phyloP scores from a whole-genome alignment of 2,888 invertebrate genomes.

The Phorcus lineatus region DNA sequence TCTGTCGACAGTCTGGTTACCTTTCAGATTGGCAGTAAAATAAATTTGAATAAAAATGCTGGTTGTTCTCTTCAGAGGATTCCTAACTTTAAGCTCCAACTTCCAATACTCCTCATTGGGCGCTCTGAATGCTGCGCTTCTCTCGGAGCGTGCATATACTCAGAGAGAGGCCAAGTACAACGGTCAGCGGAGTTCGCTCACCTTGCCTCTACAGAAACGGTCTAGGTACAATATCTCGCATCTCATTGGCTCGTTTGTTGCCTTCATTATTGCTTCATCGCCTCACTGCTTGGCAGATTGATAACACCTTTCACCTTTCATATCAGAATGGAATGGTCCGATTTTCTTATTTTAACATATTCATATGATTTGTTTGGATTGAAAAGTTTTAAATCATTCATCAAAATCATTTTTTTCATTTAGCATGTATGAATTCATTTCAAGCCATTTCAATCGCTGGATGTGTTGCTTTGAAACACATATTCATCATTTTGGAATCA shows the following conservation, averaged over 20 bases:
- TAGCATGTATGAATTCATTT: too few species aligned
- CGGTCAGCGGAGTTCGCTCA: slow-evolving; percentile 48
- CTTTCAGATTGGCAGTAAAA: too few species aligned
- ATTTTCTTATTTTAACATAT: too few species aligned
- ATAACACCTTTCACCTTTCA: not conserved
- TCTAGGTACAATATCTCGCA: slow-evolving; percentile 40
- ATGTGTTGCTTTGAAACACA: too few species aligned
- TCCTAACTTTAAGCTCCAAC: slow-evolving; percentile 63
- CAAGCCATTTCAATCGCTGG: too few species aligned
- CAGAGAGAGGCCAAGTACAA: slow-evolving; percentile 18
- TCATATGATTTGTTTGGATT: too few species aligned
- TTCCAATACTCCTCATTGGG: slow-evolving; percentile 63
- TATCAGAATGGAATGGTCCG: too few species aligned
- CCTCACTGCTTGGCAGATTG: not conserved
- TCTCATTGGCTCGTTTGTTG: slow-evolving; percentile 2
- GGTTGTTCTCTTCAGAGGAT: slow-evolving; percentile 56
- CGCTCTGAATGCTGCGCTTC: slow-evolving; percentile 61
- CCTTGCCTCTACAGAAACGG: slow-evolving; percentile 54
- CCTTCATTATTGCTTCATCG: slow-evolving; percentile 2
- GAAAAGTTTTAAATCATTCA: too few species aligned
- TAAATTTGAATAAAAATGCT: not conserved
- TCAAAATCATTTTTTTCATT: too few species aligned
- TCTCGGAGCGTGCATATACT: slow-evolving; percentile 36
- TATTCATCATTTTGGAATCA: too few species aligned
- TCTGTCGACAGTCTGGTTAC: too few species aligned